These are phyloP conservation scores for Hydrocynus forskahlii DNA, from an alignment of 2,797 vertebrate species.

Conservation along the genomic window DNA sequence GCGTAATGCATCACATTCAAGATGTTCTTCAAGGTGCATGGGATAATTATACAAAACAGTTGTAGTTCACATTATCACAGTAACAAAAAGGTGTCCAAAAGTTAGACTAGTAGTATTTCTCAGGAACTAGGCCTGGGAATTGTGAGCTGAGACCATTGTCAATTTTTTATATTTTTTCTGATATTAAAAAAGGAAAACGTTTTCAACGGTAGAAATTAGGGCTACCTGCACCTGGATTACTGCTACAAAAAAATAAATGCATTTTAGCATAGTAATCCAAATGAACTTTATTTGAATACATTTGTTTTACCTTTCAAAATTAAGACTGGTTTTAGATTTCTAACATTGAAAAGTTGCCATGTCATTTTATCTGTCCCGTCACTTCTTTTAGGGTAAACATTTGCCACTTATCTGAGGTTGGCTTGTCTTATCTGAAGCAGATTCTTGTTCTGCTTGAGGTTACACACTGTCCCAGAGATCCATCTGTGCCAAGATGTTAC, in stretches of 20 bases:
- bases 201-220: too few relatives aligned
- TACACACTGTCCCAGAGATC: neutral
- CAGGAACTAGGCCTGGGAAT: too few relatives aligned
- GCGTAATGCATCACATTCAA: too few relatives aligned
- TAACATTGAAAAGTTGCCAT: neutral
- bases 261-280: too few relatives aligned
- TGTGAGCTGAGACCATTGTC: too few relatives aligned
- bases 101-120: too few relatives aligned
- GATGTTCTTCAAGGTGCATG: too few relatives aligned
- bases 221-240: too few relatives aligned
- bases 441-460: neutral
- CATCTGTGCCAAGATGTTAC: neutral
- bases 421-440: neutral
- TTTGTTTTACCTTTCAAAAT: neutral
- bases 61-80: neutral
- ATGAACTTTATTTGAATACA: neutral
- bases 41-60: neutral
- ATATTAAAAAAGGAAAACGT: too few relatives aligned
- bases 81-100: neutral
- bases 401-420: neutral
- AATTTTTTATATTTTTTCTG: too few relatives aligned
- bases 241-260: too few relatives aligned
- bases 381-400: neutral
- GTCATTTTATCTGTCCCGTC: neutral
- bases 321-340: neutral